Evolutionary conservation across 2,113 vertebrate species (phyloP).

Genomic region (Nyctibius bracteatus): DNA sequence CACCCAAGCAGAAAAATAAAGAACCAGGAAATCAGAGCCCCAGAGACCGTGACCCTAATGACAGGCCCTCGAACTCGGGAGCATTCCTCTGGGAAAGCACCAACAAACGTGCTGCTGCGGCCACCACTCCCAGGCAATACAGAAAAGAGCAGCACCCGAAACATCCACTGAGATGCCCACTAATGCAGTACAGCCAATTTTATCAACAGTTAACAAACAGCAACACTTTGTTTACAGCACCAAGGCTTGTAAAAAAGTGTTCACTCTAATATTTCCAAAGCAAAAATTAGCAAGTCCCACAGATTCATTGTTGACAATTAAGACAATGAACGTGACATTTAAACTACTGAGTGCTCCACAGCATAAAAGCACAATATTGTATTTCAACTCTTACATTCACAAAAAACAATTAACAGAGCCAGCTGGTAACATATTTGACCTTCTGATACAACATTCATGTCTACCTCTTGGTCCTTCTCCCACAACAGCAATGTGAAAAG

Average conservation of each 20-base stretch:
- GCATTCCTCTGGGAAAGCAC: not conserved
- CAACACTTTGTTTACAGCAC: not conserved
- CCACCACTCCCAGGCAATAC: not conserved
- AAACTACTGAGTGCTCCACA: not conserved
- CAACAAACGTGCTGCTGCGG: not conserved
- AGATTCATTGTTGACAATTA: slow-evolving; percentile 24
- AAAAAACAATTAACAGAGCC: not conserved
- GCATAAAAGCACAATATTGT: not conserved
- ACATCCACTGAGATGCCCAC: not conserved
- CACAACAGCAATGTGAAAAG: not conserved
- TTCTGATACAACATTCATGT: not conserved
- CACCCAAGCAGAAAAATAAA: not conserved
- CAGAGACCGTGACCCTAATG: not conserved
- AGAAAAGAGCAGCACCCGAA: not conserved
- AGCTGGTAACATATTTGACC: not conserved
- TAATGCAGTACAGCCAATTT: not conserved
- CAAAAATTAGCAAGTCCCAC: slow-evolving; percentile 5
- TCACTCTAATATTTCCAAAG: not conserved
- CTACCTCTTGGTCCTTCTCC: not conserved
- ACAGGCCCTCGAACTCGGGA: not conserved
- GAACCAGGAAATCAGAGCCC: not conserved
- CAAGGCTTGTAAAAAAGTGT: not conserved
- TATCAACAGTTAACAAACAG: not conserved
- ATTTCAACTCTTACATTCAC: not conserved
- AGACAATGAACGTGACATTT: slow-evolving; percentile 29